A percentile compares a stretch with the other conserved stretches of the same genome.
Conservation (phyloP, 2,113 vertebrate species). For the Corythornis madagascariensis region DNA sequence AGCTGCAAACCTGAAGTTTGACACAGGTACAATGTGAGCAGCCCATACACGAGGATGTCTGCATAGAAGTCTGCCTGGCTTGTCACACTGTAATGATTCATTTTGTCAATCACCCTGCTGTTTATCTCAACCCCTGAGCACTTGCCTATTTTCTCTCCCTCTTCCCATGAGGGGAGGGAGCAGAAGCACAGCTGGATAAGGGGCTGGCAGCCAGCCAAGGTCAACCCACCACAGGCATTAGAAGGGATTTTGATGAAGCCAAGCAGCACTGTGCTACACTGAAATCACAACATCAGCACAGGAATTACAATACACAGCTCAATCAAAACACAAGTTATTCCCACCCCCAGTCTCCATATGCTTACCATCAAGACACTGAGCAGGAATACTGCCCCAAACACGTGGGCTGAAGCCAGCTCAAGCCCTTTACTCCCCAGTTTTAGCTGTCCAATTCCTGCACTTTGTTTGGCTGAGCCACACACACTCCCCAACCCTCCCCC, state of each 20-base stretch:
- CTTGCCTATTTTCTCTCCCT: neutral
- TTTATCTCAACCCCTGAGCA: neutral
- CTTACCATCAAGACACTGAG: accelerated
- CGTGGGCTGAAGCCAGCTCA: neutral
- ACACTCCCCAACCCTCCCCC: too few relatives aligned
- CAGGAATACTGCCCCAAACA: neutral
- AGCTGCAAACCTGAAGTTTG: constrained; percentile 78
- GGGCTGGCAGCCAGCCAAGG: neutral
- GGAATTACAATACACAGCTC: neutral
- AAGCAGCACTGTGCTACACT: neutral
- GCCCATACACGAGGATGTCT: neutral
- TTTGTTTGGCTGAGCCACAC: accelerated
- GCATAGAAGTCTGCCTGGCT: neutral
- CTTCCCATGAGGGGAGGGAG: accelerated
- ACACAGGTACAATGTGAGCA: neutral
- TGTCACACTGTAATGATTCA: accelerated
- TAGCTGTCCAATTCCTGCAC: neutral
- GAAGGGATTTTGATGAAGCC: neutral
- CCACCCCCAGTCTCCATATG: accelerated
- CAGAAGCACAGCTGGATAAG: neutral
- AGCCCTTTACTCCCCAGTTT: neutral
- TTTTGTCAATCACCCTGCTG: neutral
- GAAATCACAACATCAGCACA: neutral
- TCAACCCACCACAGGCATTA: neutral
- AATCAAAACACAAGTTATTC: accelerated